Evolutionary conservation across 2,888 invertebrate species (phyloP), one percentile per base, ranked within the genome.

Genomic region (Tryphoninae sp.): DNA sequence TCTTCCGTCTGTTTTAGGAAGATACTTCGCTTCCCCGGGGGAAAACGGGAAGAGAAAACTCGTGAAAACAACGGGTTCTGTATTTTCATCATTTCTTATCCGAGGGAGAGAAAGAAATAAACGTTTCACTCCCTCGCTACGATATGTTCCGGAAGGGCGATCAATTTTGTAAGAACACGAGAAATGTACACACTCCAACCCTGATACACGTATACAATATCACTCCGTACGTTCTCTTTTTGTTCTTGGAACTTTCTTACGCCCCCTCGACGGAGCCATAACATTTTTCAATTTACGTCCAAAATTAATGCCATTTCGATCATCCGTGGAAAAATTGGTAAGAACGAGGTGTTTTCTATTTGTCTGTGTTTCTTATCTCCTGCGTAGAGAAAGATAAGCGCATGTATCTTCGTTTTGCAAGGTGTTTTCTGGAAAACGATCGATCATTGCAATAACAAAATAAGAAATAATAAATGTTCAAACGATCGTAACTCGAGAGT

Each of bases 11-110:
- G n/a, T 78, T 78, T 78, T 45, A 55, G 71, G 45, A 45, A 71
- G 71, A 64, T 71, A 71, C 42, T 64, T 78, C 49, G 58, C 22
- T 72, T 78, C 67, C 49, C 33, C 23, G 3, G 26, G 72, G 45
- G 59, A 55, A 45, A 19, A 16, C 45, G 22, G 67, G 19, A 49
- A 73, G 64, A 73, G 58, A 72, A 65, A 72, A 67, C 65, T 78
- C 78, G 55, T 40, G 51, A 72, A 55, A 71, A 69, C 58, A 61
- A 71, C 65, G 65, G 23, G 26, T 72, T 65, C 59, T 55, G 22
- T n/a, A 65, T 72, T 72, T 33, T 61, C 64, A 71, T 78, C 68
- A 26, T 64, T 55, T 71, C 77, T 78, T 58, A 69, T 64, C 67
- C 26, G 23, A 13, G 53, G 51, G 16, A 51, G n/a, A 16, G 67